phyloP scores from a whole-genome alignment of 2,113 vertebrate genomes.

The Rhadina sibilatrix region DNA sequence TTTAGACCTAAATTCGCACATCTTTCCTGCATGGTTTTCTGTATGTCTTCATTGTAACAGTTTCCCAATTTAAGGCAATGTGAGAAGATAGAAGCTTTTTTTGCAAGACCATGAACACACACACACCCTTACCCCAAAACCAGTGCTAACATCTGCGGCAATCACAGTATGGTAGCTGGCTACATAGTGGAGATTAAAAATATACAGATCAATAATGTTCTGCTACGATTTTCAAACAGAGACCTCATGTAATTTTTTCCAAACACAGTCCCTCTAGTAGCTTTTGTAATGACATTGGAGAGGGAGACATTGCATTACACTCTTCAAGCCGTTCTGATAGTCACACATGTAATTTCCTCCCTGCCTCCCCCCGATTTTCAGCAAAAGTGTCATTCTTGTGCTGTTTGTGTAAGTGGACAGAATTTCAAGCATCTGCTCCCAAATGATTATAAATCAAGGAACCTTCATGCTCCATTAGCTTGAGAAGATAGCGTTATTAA shows the following conservation, averaged over 20 bases:
- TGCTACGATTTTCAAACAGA: background rate
- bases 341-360: background rate
- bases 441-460: constrained; percentile 54
- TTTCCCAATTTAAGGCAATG: background rate
- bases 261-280: background rate
- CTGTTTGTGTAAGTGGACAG: constrained; percentile 1
- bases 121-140: background rate
- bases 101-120: background rate
- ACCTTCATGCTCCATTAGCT: constrained; percentile 38
- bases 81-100: background rate
- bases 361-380: background rate
- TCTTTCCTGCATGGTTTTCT: background rate
- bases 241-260: background rate
- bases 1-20: background rate
- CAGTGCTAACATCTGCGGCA: background rate
- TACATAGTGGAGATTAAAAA: background rate
- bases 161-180: background rate
- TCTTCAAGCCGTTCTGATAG: background rate
- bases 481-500: constrained; percentile 30
- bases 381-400: background rate
- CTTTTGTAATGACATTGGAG: background rate
- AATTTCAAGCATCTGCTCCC: constrained; percentile 12
- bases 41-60: background rate
- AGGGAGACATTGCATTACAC: background rate
- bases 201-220: background rate